Evolutionary conservation across 2,888 invertebrate genomes (phyloP).

Genomic region (Drosophila basisetae): DNA sequence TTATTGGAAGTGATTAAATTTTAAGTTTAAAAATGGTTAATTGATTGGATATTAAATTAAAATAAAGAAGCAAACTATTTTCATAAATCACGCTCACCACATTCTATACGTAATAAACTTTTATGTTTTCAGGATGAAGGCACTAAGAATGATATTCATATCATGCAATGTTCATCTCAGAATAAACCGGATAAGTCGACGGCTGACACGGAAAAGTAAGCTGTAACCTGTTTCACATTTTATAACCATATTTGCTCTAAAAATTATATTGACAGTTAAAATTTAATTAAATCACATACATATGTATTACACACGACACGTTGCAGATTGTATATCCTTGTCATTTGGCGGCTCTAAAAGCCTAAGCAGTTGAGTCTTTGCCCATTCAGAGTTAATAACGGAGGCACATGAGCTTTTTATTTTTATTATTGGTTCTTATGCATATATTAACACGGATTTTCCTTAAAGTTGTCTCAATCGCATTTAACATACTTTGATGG

Average conservation of each 20-base stretch:
- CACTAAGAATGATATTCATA: conserved; percentile 5
- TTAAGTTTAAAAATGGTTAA: background rate
- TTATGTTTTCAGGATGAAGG: conserved; percentile 23
- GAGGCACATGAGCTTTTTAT: background rate
- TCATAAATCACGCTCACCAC: no score
- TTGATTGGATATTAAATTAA: background rate
- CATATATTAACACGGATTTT: background rate
- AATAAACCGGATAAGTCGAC: background rate
- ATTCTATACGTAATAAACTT: background rate
- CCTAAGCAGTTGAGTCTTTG: background rate
- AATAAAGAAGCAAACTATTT: no score
- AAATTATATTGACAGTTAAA: background rate
- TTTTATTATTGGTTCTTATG: background rate
- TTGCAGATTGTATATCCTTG: background rate
- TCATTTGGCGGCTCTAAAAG: background rate
- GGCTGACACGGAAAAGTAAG: conserved; percentile 31
- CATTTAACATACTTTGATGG: no score
- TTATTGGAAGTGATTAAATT: background rate
- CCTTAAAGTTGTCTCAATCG: no score
- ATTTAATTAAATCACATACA: no score
- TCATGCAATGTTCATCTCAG: conserved; percentile 24
- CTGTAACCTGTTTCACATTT: background rate
- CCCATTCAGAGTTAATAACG: no score
- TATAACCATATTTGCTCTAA: background rate
- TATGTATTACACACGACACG: background rate